Conservation (phyloP, 2,888 invertebrate species). For the Epinotia nisella region DNA sequence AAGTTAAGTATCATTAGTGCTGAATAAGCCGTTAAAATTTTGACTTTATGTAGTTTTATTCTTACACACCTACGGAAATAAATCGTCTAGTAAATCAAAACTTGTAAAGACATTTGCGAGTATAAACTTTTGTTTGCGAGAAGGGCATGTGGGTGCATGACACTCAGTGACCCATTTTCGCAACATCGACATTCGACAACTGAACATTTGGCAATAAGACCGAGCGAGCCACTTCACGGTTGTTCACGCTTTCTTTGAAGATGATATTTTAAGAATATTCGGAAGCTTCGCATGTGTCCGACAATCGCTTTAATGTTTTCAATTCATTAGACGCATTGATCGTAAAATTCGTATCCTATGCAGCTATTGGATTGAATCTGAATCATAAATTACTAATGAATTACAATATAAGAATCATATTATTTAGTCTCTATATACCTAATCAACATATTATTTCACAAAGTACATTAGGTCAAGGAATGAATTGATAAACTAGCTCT, state of each 20-base stretch:
- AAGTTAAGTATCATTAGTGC: not conserved
- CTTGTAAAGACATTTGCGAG: slow-evolving; percentile 17
- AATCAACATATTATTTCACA: not conserved
- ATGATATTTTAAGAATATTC: slow-evolving; percentile 60
- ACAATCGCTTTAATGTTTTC: slow-evolving; percentile 31
- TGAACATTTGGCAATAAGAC: slow-evolving; percentile 70
- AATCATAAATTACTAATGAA: not conserved
- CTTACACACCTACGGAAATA: slow-evolving; percentile 14
- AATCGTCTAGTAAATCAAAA: slow-evolving; percentile 29
- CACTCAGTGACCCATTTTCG: slow-evolving; percentile 79
- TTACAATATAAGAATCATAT: not conserved
- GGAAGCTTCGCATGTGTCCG: slow-evolving; percentile 26
- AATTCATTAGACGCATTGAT: slow-evolving; percentile 33
- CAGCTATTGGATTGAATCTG: not conserved
- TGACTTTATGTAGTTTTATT: not conserved
- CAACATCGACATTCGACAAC: slow-evolving; percentile 72
- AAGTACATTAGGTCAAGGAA: not conserved
- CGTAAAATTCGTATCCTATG: slow-evolving; percentile 8
- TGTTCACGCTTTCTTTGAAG: slow-evolving; percentile 62
- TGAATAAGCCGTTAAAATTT: not conserved
- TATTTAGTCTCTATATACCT: not conserved
- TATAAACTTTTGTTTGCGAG: slow-evolving; percentile 62
- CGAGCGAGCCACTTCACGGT: slow-evolving; percentile 62
- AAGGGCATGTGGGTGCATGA: slow-evolving; percentile 72
- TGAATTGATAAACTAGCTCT: not conserved